Percentiles rank a stretch among this genome's conserved stretches.
phyloP scores from a whole-genome alignment of 2,113 vertebrate genomes.

The Cavia aperea region DNA sequence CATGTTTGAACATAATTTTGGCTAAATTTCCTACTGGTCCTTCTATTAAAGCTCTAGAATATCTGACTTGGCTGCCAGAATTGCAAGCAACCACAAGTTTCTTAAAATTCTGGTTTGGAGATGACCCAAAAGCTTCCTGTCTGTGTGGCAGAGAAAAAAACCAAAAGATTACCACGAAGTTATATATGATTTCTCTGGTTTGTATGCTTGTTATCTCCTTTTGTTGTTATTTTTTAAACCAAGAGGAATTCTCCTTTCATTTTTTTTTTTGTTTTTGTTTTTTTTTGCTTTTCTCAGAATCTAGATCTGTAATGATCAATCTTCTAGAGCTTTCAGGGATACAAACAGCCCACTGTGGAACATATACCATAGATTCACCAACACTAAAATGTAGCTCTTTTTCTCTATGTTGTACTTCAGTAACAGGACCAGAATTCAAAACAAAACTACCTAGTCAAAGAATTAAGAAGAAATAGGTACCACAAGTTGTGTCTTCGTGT shows the following conservation, averaged over 20 bases:
- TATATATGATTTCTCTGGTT: background rate
- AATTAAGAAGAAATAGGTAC: background rate
- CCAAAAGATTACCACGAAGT: background rate
- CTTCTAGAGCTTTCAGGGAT: background rate
- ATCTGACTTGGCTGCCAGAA: slow-evolving; percentile 38
- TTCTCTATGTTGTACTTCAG: background rate
- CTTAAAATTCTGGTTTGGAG: slow-evolving; percentile 10
- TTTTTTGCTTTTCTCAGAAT: background rate
- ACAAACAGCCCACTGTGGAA: background rate
- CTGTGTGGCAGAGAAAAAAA: background rate
- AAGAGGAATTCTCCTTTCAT: slow-evolving; percentile 18
- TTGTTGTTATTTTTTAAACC: slow-evolving; percentile 20
- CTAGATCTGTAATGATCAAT: background rate
- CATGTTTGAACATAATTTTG: background rate
- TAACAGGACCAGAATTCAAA: background rate
- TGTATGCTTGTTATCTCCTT: background rate
- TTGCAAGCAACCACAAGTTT: slow-evolving; percentile 4
- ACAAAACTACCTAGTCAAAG: background rate
- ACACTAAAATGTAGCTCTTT: background rate
- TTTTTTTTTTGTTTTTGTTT: background rate
- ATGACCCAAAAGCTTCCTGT: slow-evolving; percentile 6
- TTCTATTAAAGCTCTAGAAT: slow-evolving; percentile 14
- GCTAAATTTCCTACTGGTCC: slow-evolving; percentile 10
- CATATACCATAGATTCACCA: background rate
- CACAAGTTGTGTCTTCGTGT: background rate